Evolutionary conservation across 2,888 invertebrate genomes (phyloP), one percentile per base, ranked within the genome.

Genomic region (Harmothoe impar): DNA sequence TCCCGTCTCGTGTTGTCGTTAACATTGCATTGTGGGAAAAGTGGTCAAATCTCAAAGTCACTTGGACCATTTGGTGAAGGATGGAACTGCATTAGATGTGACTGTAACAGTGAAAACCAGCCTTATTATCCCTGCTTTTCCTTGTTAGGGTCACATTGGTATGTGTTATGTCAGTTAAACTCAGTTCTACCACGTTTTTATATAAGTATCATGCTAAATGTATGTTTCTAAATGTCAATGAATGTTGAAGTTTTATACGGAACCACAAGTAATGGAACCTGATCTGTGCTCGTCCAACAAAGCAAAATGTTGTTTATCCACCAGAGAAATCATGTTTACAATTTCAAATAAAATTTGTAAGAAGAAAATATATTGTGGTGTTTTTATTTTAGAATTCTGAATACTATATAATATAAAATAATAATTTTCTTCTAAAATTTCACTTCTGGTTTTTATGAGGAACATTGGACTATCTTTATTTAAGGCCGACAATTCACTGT

Each of bases 281-380:
- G 0, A 72, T 72, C 72, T 29, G 25, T 25, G 25, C 72, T n/a
- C 25, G 25, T 72, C 72, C 3, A 31, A 72, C 72, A 72, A 31
- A 33, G 33, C 33, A 77, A 77, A 10, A 77, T 33, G 33, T 81
- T 81, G 43, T 81, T 81, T 35, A 81, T 81, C 81, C 81, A 81
- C 33, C 81, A 81, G 33, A 15, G 81, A 81, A 81, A 81, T 81
- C 81, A 81, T 81, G 81, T 81, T 81, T 43, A 81, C 81, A 35
- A 33, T 81, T 33, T 81, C 81, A 43, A 81, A 81, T 81, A 35
- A 81, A 81, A 81, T 72, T 72, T 72, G 72, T 72, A 72, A 72
- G 72, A 72, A 72, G 72, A 72, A 43, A 43, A 43, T 43, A 10
- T 7, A 43, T 43, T 3, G 43, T 7, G 10, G 43, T 43, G 43